Evolutionary conservation across 2,113 vertebrate species (phyloP).

Genomic region (Axis porcinus): DNA sequence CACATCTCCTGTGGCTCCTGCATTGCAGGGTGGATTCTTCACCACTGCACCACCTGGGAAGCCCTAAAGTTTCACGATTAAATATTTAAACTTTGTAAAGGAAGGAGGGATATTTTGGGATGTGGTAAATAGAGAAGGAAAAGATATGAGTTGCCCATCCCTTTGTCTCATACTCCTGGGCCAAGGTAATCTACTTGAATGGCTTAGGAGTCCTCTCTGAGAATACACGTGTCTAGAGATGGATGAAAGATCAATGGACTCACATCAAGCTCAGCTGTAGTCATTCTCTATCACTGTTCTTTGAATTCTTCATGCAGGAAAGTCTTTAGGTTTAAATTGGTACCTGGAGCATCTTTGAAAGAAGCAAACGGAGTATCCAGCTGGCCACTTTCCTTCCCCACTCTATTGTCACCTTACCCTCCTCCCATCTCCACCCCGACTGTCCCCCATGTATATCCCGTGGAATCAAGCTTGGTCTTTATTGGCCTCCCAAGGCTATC

Average conservation of each 20-base stretch:
- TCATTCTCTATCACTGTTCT: background rate
- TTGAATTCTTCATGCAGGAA: background rate
- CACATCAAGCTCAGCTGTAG: background rate
- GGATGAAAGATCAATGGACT: background rate
- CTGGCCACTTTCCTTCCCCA: background rate
- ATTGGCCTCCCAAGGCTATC: background rate
- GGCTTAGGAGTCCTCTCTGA: background rate
- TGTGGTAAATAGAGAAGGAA: background rate
- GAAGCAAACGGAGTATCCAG: background rate
- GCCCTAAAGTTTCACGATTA: background rate
- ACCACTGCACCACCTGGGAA: background rate
- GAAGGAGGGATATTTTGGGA: background rate
- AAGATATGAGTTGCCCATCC: background rate
- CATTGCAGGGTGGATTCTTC: background rate
- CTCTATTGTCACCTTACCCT: background rate
- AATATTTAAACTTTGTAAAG: background rate
- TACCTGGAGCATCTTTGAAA: background rate
- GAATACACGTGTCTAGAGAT: background rate
- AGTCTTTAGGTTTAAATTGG: background rate
- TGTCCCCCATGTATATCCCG: background rate
- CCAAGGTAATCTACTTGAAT: background rate
- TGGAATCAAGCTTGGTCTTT: background rate
- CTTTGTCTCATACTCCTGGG: background rate
- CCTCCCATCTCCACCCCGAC: background rate
- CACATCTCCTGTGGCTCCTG: background rate